phyloP scores from a whole-genome alignment of 2,797 vertebrate genomes.

The Tauraco hartlaubi region DNA sequence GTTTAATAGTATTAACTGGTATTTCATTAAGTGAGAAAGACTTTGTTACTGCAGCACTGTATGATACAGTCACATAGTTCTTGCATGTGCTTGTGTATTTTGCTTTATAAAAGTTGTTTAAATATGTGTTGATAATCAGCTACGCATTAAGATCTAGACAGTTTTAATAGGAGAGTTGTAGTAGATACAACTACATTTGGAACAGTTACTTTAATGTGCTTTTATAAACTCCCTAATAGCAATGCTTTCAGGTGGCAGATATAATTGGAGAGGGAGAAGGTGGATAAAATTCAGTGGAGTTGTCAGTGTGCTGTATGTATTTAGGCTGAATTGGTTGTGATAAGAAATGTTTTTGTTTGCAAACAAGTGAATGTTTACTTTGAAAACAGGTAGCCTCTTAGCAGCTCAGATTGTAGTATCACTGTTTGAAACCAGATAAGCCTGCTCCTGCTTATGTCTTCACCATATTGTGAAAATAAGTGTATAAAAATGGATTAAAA shows the following conservation, averaged over 20 bases:
- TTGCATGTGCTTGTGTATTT: neutral
- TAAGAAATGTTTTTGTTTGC: neutral
- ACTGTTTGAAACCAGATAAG: neutral
- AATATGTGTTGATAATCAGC: neutral
- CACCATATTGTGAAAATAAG: neutral
- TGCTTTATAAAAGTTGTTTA: neutral
- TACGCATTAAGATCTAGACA: neutral
- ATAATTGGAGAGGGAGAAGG: neutral
- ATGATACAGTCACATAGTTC: neutral
- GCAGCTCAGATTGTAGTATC: neutral
- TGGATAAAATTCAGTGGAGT: neutral
- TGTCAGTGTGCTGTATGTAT: neutral
- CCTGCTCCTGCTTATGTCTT: neutral
- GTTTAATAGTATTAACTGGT: slow-evolving; percentile 39
- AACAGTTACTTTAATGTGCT: neutral
- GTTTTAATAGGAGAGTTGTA: neutral
- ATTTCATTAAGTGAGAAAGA: slow-evolving; percentile 19
- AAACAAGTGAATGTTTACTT: neutral
- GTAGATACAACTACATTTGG: neutral
- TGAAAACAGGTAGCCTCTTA: neutral
- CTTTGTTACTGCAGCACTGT: neutral
- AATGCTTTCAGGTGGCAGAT: neutral
- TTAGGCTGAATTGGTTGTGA: neutral
- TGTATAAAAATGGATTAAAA: neutral
- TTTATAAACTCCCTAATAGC: neutral